Percentiles rank a stretch among this genome's conserved stretches.
These are phyloP conservation scores for Chouioia cunea DNA, from an alignment of 2,888 invertebrate genomes.

Conservation along the genomic window DNA sequence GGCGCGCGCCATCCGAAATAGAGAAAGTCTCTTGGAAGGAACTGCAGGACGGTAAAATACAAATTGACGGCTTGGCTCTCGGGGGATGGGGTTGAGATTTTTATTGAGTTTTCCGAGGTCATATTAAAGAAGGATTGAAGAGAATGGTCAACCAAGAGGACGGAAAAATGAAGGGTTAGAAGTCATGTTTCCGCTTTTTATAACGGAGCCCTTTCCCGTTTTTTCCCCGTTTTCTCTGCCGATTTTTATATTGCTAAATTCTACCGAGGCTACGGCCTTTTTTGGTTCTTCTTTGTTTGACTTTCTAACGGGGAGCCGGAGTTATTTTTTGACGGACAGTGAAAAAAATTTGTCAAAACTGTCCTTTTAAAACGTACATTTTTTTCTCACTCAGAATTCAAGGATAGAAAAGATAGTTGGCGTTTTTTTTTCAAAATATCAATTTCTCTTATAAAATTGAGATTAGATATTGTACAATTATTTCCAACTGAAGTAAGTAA, in stretches of 20 bases:
- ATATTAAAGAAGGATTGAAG: too few relatives aligned
- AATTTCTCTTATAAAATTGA: not conserved
- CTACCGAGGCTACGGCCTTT: not conserved
- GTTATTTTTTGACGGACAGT: not conserved
- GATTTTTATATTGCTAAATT: slow-evolving; percentile 26
- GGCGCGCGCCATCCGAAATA: not conserved
- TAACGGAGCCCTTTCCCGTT: slow-evolving; percentile 24
- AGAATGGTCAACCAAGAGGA: too few relatives aligned
- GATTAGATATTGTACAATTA: not conserved
- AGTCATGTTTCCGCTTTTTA: slow-evolving; percentile 26
- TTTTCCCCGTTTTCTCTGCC: slow-evolving; percentile 26
- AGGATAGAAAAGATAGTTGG: too few relatives aligned
- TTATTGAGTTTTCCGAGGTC: too few relatives aligned
- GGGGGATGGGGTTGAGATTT: too few relatives aligned
- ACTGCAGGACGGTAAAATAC: too few relatives aligned
- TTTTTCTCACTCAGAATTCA: too few relatives aligned
- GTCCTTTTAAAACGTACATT: too few relatives aligned
- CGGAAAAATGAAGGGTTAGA: slow-evolving; percentile 23
- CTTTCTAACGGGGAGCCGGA: slow-evolving; percentile 1
- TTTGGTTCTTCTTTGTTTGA: not conserved
- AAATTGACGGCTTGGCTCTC: too few relatives aligned
- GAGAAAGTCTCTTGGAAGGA: slow-evolving; percentile 30
- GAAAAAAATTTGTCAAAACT: too few relatives aligned
- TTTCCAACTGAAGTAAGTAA: not conserved
- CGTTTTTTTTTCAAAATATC: not conserved